Conservation (phyloP, 2,888 invertebrate species). For the Tineola bisselliella region DNA sequence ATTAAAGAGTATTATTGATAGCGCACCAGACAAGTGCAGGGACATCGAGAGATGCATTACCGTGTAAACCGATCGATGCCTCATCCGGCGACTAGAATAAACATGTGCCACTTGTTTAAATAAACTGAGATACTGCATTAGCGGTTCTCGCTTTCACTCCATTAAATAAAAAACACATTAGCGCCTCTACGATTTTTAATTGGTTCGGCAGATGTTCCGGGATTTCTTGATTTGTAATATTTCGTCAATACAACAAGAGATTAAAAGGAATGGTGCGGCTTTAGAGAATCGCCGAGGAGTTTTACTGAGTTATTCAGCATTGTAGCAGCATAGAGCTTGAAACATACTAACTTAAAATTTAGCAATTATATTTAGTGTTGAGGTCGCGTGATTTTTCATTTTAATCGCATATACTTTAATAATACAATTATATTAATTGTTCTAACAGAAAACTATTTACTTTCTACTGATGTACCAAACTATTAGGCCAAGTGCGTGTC, state of each 20-base stretch:
- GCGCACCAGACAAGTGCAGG: constrained; percentile 20
- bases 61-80: constrained; percentile 61
- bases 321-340: too few species aligned
- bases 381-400: too few species aligned
- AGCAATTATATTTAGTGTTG: too few species aligned
- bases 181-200: constrained; percentile 33
- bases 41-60: constrained; percentile 55
- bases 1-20: neutral
- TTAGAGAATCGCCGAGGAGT: too few species aligned
- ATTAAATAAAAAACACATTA: constrained; percentile 57
- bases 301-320: too few species aligned
- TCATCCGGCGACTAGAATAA: constrained; percentile 59
- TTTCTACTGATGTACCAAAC: too few species aligned
- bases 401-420: too few species aligned
- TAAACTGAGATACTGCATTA: constrained; percentile 61
- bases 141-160: constrained; percentile 61
- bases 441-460: too few species aligned
- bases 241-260: neutral
- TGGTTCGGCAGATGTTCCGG: constrained; percentile 13
- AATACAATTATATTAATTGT: too few species aligned
- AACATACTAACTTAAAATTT: too few species aligned
- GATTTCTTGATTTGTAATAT: neutral
- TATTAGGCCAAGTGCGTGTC: too few species aligned
- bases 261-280: neutral
- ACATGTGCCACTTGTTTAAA: constrained; percentile 66